Evolutionary conservation across 2,888 invertebrate genomes (phyloP), one percentile per base, ranked within the genome.

Genomic region (Gortyna flavago): DNA sequence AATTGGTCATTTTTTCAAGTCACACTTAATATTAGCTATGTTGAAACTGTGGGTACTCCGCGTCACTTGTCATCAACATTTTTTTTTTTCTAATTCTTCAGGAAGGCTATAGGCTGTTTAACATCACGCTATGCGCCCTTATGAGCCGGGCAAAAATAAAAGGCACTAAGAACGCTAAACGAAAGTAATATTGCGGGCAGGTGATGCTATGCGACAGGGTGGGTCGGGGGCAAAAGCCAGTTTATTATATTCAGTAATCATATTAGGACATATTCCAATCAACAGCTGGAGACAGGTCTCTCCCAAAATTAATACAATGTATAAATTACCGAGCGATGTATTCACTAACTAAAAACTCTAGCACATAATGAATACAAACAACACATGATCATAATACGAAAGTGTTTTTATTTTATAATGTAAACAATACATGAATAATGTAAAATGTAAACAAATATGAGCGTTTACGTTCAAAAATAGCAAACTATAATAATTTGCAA

Each of bases 291-390:
- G n/a, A 59, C 59, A 59, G 25, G n/a, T 44, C n/a, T 59, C 44
- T 44, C 29, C 16, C 57, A 64, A 81, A 79, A 81, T 84, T 66
- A 73, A 73, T 73, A 69, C 74, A 70, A 79, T 79, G 80, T 80
- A 70, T 79, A 79, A 79, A 84, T 81, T 73, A 73, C 35, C 38
- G 25, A n/a, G 6, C 41, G 18, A n/a, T 13, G 54, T 79, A 48
- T 61, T 71, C 72, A 51, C 57, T 41, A 73, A 72, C 67, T 72
- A 84, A 75, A 84, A 82, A 75, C 54, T 75, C n/a, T 41, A 38
- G 44, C 64, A 72, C 64, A 72, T 84, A 62, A 82, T 83, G 41
- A 80, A 85, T 72, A 75, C 69, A 75, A 85, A 85, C 75, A 80
- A 64, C 25, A 21, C 75, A 59, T 32, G 62, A 76, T 48, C 77